Base-by-base conservation (phyloP, 2,113 vertebrate species). In the Motacilla tschutschensis region DNA sequence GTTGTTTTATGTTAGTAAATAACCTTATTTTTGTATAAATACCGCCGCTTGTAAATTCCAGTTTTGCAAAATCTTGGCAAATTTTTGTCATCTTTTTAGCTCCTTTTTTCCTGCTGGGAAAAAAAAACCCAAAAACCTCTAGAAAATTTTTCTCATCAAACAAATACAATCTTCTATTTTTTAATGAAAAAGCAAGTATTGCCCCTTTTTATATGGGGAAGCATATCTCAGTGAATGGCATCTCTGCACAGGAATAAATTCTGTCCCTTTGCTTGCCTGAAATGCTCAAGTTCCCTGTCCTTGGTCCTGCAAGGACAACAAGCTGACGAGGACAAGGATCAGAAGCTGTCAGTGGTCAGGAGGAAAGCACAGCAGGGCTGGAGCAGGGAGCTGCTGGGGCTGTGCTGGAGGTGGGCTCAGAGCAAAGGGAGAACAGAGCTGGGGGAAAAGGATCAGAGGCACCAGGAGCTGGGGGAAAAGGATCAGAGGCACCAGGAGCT, bases 41-140 rank as follows among this genome's bases (percentile, higher is more conserved):
- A 50, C 17, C 11, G 2, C 19, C 3, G 0, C 54, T 72, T 62
- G 19, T 59, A 62, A 79, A 73, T 79, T 69, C 10, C 8, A 33
- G 2, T 17, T 9, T 65, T 65, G 38, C 28, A 62, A 70, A 80
- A 80, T 44, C 11, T 53, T 82, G 36, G 53, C 21, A 66, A 59
- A 7, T 46, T 76, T 67, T 75, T 73, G 8, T 57, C 14, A 6
- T 57, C 8, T 17, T 48, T 25, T 28, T 35, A 44, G 31, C 2
- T 36, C 12, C 19, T 36, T 25, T 50, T 63, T 59, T 62, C 33
- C 7, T 71, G 2, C 8, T 48, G 7, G 14, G 12, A 60, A 8
- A 12, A 66, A 46, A 35, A n/a, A 21, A n/a, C 8, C 2, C 0
- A 33, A 19, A n/a, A 33, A 17, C 1, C 3, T 13, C 21, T 20